Percentiles rank a stretch among this genome's conserved stretches.
Evolutionary conservation across 2,888 invertebrate genomes (phyloP).

Genomic region (Drosophila rellima): DNA sequence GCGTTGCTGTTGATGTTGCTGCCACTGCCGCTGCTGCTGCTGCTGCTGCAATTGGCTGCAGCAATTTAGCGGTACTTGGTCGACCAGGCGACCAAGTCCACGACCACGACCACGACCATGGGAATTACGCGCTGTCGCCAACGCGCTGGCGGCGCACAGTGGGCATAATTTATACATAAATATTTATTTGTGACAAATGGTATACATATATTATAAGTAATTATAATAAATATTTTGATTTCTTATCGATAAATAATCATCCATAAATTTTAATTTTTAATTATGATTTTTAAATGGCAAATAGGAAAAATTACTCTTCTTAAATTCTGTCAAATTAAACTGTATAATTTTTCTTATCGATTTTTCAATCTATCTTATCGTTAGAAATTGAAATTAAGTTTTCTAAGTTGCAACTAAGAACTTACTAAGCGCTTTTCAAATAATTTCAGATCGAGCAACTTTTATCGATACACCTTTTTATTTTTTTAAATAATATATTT

Average conservation of each 20-base stretch:
- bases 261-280: no score
- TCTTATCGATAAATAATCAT: no score
- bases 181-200: neutral
- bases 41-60: slow-evolving; percentile 56
- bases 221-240: no score
- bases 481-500: neutral
- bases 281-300: no score
- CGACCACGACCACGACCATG: slow-evolving; percentile 57
- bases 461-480: neutral
- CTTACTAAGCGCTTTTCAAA: neutral
- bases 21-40: slow-evolving; percentile 11
- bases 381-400: neutral
- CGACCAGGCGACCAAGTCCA: slow-evolving; percentile 45
- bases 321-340: no score
- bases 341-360: no score
- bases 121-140: slow-evolving; percentile 62
- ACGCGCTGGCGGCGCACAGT: slow-evolving; percentile 38
- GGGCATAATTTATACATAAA: slow-evolving; percentile 17
- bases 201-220: no score
- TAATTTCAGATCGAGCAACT: neutral
- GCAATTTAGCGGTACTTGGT: slow-evolving; percentile 78
- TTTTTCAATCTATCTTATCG: no score
- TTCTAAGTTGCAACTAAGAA: neutral
- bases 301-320: no score
- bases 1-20: slow-evolving; percentile 38